Percentiles rank a stretch among this genome's conserved stretches.
Conservation (phyloP, 2,113 vertebrate species). For the Leucosticte australis region DNA sequence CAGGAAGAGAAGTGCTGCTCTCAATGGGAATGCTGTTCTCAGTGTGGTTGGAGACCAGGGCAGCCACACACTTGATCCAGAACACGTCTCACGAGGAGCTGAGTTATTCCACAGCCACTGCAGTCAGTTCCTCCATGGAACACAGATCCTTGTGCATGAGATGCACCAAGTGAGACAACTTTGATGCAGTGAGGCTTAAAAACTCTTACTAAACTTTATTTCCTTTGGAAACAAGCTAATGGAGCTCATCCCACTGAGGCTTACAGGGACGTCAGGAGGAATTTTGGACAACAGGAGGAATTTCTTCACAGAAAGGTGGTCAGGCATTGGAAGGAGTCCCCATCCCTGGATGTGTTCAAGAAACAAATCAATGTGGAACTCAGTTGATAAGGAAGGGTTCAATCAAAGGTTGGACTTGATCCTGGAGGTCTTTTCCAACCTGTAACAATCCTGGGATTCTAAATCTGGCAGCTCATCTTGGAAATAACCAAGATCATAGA, state of each 20-base stretch:
- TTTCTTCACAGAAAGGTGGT: neutral
- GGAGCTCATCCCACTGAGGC: neutral
- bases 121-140: neutral
- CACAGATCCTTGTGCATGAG: rapidly evolving
- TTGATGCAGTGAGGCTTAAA: neutral
- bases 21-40: neutral
- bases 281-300: neutral
- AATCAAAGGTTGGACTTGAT: rapidly evolving
- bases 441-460: neutral
- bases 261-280: neutral
- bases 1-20: neutral
- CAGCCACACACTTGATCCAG: neutral
- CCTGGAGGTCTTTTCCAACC: neutral
- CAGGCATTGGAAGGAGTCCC: neutral
- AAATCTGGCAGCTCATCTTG: neutral
- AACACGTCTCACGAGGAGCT: rapidly evolving
- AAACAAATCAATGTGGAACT: neutral
- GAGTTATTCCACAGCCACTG: neutral
- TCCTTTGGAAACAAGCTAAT: neutral
- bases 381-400: neutral
- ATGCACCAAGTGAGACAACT: neutral
- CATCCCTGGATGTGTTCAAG: neutral
- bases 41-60: neutral
- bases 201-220: rapidly evolving
- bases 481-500: neutral